Base-by-base conservation (phyloP, 2,113 vertebrate species). In the Callaeas wilsoni region DNA sequence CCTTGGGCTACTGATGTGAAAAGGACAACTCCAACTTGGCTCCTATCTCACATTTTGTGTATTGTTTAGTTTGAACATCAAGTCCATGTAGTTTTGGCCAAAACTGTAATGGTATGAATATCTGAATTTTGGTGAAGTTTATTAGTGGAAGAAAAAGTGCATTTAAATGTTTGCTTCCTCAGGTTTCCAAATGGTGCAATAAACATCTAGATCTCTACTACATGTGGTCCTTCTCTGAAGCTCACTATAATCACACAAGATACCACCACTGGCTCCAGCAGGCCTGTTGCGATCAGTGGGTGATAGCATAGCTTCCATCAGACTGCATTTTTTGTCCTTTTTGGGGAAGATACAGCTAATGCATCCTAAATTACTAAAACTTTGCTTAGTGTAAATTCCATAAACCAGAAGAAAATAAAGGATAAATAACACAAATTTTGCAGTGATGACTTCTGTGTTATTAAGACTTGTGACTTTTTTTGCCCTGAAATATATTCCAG, bases 401-500 rank as follows among this genome's bases (percentile, higher is more conserved):
- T 50, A 57, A 81, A 37, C 8, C 7, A 52, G 37, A 49, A 84
- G 33, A 83, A 87, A 71, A 74, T 23, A 44, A 65, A 84, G 67
- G 19, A 18, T 62, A 75, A 91, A 84, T 90, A 71, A 64, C 23
- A 60, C 55, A 52, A 15, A 32, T 55, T 85, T 91, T 89, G 33
- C 44, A 80, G 47, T 63, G 59, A 86, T 71, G 21, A 16, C 21
- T 63, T 80, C 88, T 94, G 74, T 96, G 42, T 93, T 84, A 49
- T 46, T 74, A 67, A 91, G 89, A 87, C 50, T 94, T 26, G 4
- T 87, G 84, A 93, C 22, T 59, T 79, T 79, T 68, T 92, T 87
- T 89, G 26, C 44, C 55, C 22, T 93, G 86, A 90, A 95, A 93
- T 96, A 65, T 50, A 60, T 78, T 62, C 33, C 32, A 55, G 90